A percentile compares a stretch with the other conserved stretches of the same genome.
Conservation (phyloP, 23 tunicate species). For the Trididemnum nubilum region DNA sequence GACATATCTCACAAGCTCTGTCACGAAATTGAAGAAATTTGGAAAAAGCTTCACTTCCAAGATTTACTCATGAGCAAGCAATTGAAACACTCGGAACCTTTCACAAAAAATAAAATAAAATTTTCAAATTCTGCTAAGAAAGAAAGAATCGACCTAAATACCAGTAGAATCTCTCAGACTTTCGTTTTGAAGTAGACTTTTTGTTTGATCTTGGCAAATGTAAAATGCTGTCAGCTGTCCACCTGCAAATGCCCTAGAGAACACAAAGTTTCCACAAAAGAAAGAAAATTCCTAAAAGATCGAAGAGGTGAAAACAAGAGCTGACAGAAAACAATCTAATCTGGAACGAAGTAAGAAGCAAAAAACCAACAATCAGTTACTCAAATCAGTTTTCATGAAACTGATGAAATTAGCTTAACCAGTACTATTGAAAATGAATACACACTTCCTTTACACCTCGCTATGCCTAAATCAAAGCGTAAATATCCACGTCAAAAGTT, state of each 20-base stretch:
- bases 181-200: neutral
- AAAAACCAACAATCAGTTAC: neutral
- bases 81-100: neutral
- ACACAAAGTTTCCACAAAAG: neutral
- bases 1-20: neutral
- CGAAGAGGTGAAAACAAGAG: neutral
- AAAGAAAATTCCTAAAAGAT: neutral
- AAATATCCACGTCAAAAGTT: neutral
- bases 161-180: neutral
- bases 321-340: neutral
- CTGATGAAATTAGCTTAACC: neutral
- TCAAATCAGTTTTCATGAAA: neutral
- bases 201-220: neutral
- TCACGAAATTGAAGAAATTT: neutral
- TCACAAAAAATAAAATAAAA: neutral
- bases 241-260: neutral
- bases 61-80: neutral
- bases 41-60: slow-evolving; percentile 1
- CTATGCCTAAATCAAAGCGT: neutral
- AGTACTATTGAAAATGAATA: neutral
- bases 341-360: neutral
- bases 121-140: neutral
- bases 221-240: neutral
- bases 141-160: neutral
- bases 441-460: neutral